A percentile compares a stretch with the other conserved stretches of the same genome.
These are phyloP conservation scores for Sander lucioperca DNA, from an alignment of 2,113 vertebrate species.

Conservation along the genomic window DNA sequence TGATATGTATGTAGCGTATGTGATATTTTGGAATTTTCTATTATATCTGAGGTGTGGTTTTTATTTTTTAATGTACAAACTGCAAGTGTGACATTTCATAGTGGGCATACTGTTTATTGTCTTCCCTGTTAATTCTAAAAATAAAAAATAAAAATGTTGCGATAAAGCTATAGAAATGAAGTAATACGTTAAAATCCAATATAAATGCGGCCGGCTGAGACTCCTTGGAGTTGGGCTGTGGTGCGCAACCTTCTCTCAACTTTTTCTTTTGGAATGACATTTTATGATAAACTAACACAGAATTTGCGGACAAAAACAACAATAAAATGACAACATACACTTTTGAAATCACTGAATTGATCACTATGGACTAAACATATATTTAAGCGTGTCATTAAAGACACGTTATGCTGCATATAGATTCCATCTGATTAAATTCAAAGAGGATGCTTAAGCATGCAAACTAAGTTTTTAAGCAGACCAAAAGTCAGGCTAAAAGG, in stretches of 20 bases:
- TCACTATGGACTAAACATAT: neutral
- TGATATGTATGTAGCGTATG: neutral
- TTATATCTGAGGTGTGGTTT: neutral
- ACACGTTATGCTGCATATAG: neutral
- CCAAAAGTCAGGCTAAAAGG: neutral
- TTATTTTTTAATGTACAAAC: neutral
- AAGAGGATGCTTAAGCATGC: neutral
- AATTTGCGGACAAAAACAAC: neutral
- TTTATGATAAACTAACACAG: neutral
- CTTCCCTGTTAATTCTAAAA: neutral
- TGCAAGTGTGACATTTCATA: neutral
- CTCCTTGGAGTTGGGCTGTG: neutral
- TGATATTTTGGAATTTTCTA: neutral
- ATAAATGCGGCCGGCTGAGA: neutral
- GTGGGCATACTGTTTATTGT: neutral
- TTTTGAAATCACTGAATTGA: neutral
- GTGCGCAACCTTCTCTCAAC: slow-evolving; percentile 11
- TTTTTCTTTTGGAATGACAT: neutral
- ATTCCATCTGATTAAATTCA: neutral
- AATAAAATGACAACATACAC: neutral
- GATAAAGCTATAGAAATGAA: neutral
- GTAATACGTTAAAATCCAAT: neutral
- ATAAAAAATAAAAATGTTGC: neutral
- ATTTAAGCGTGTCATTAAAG: neutral
- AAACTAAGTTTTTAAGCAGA: neutral